These are phyloP conservation scores for Portevinia maculata DNA, from an alignment of 2,888 invertebrate genomes.

Conservation along the genomic window DNA sequence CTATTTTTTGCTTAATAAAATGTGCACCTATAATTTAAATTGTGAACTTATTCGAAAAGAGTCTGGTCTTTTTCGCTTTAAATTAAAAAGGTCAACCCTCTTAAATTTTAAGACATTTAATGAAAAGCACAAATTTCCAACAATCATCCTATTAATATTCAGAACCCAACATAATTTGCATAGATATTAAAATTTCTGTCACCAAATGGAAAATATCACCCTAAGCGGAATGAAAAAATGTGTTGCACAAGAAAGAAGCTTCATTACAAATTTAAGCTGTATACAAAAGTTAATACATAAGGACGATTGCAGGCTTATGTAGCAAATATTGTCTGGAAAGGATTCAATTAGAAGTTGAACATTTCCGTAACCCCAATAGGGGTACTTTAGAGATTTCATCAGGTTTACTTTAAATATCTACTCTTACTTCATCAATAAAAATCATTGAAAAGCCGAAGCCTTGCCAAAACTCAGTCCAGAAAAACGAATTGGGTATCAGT, in stretches of 20 bases:
- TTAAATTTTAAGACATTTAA: constrained; percentile 59
- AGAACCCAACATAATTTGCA: constrained; percentile 68
- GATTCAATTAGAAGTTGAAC: constrained; percentile 8
- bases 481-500: too few species aligned
- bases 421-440: too few species aligned
- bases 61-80: too few species aligned
- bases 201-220: constrained; percentile 53
- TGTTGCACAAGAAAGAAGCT: constrained; percentile 45
- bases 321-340: not conserved
- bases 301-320: constrained; percentile 9
- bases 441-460: too few species aligned
- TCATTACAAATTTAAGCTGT: constrained; percentile 42
- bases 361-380: too few species aligned
- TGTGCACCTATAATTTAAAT: too few species aligned
- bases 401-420: too few species aligned
- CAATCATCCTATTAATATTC: constrained; percentile 68
- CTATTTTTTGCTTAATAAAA: too few species aligned
- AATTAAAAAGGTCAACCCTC: constrained; percentile 45
- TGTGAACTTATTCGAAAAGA: too few species aligned
- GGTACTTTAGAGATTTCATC: too few species aligned
- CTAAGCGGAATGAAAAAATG: constrained; percentile 53
- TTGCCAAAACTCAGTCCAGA: too few species aligned
- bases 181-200: constrained; percentile 71
- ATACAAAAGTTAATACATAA: too few species aligned
- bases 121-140: constrained; percentile 42